Evolutionary conservation across 64 coral and sea anemone genomes (phyloP), one percentile per base, ranked within the genome.

Genomic region (Dendrophyllia cribrosa): DNA sequence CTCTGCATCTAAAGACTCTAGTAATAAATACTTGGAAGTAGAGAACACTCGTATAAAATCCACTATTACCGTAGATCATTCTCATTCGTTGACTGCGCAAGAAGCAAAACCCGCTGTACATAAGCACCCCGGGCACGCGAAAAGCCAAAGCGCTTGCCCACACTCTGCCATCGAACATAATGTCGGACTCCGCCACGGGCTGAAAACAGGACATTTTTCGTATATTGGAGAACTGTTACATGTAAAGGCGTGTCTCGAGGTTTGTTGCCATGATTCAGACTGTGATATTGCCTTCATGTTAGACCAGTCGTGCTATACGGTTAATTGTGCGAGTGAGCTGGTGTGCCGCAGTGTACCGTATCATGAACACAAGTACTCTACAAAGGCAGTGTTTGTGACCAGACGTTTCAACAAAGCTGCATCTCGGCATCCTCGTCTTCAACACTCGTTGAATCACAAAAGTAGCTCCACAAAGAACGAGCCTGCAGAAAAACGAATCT

Each of bases 201-300:
- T 88, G 58, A 51, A 60, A 88, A 85, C 92, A 5, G 92, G 92
- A 6, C 74, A 62, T 19, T 93, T 85, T 53, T 59, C 75, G 3
- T 93, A 93, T 74, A 71, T 88, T 64, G 86, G 86, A 23, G 92
- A 93, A 52, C 22, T 58, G 4, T 48, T 51, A 7, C 23, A 64
- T 22, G 65, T 88, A 20, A 43, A 59, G 15, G 78, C 67, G 74
- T 93, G 92, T 63, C 62, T 93, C 7, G 19, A 88, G 25, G 13
- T 75, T 17, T 93, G 92, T 43, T 93, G 92, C 56, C 55, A 24
- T 10, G 47, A 62, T 15, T 11, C 24, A 23, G 15, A 48, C 23
- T 93, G 92, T 88, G 92, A 93, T 82, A 82, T 93, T 50, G 92
- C 64, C 16, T 93, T 93, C 34, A 93, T 93, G 86, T 21, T 93